Base-by-base conservation (phyloP, 2,888 invertebrate genomes). In the Amphiduros pacificus region DNA sequence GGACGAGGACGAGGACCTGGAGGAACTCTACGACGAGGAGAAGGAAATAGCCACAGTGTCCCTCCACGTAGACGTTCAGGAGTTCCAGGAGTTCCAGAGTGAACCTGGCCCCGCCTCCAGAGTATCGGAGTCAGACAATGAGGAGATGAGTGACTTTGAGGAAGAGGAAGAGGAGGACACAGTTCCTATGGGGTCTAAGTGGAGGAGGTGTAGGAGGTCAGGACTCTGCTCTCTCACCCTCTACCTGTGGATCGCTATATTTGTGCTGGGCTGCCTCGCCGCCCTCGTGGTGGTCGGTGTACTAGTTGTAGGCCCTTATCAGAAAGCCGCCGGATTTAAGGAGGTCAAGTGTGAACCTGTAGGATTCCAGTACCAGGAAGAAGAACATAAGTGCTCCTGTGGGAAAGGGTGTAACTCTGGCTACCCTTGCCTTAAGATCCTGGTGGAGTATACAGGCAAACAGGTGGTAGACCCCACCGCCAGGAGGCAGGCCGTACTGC, bases 351-450 rank as follows among this genome's bases (percentile, higher is more conserved):
- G 65, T 22, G 31, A 41, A 22, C 41, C 61, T 5, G 55, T 53
- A 14, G 62, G 48, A 2, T 40, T 27, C n/a, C 20, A 22, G 14
- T 40, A 36, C 50, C 41, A 28, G 36, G 26, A 28, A 26, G 60
- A 61, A 4, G 65, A 63, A 36, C 60, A 63, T 31, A 52, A 61
- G 51, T 65, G 65, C 50, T 60, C 60, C n/a, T 65, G 65, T 50
- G 65, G 65, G 1, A 65, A 65, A 44, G 65, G 63, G 4, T 65
- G 65, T 36, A 63, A 29, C 3, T 61, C 63, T 5, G 51, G 61
- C 9, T 65, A 55, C 49, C 44, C 49, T 9, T 65, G 65, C 32
- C 31, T 65, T 50, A 51, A 55, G 44, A 52, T 65, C 29, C 54
- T 57, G 50, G 65, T 65, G 24, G 27, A 48, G 32, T 63, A 50